Conservation (phyloP, 2,113 vertebrate species). For the Lycaon pictus region DNA sequence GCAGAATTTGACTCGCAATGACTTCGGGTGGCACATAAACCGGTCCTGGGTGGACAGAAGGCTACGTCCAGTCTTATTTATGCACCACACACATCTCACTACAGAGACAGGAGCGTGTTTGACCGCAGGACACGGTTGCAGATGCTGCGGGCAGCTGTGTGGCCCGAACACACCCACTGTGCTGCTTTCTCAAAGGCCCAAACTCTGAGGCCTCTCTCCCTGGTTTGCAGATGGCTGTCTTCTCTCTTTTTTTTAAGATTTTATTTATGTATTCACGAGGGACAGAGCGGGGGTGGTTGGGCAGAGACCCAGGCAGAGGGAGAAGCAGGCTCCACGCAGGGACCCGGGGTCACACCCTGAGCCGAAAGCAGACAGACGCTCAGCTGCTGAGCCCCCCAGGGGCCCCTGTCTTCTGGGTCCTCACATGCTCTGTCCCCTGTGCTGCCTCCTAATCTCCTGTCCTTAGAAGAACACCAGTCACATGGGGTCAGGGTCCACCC, state of each 20-base stretch:
- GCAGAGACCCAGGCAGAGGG: too few relatives aligned
- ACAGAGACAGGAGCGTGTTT: background rate
- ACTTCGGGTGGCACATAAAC: background rate
- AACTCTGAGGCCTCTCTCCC: background rate
- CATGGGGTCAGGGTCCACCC: background rate
- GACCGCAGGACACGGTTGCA: background rate
- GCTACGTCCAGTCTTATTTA: background rate
- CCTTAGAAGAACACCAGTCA: background rate
- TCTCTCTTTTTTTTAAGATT: too few relatives aligned
- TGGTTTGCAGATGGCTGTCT: background rate
- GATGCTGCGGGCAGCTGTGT: background rate
- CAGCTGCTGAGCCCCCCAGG: too few relatives aligned
- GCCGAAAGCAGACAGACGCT: too few relatives aligned
- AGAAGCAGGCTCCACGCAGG: too few relatives aligned
- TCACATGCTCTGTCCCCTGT: background rate
- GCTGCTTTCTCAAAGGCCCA: background rate
- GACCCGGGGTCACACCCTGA: too few relatives aligned
- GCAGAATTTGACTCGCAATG: background rate
- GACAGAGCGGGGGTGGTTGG: too few relatives aligned
- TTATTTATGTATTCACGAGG: too few relatives aligned
- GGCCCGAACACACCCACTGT: rapidly evolving
- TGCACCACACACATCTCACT: background rate
- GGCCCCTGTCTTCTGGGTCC: background rate
- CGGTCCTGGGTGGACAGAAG: background rate
- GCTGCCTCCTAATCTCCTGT: background rate